Base-by-base conservation (phyloP, 2,888 invertebrate species). In the Drosophila borealis region DNA sequence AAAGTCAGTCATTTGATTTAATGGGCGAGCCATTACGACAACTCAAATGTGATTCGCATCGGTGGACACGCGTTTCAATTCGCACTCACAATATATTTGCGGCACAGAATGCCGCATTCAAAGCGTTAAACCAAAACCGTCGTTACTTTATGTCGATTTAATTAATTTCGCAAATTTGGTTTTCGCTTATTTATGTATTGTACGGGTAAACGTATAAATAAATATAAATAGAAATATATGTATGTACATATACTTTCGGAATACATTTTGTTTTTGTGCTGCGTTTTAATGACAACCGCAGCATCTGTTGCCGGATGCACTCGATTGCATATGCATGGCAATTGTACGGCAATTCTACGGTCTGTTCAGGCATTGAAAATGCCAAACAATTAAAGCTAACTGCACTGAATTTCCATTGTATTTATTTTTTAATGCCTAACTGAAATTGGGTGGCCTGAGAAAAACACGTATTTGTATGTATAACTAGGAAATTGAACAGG, bases 141-240 rank as follows among this genome's bases (percentile, higher is more conserved):
- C 76, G 50, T 74, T 83, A 74, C 81, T 79, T 74, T 68, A 61
- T 77, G 74, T 80, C 82, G 79, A 83, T 86, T 83, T 86, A 86
- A 83, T 83, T 83, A 83, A 83, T 79, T 86, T 83, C 72, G 84
- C 68, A 86, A 81, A 79, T 74, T 82, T 72, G 70, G 71, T 79
- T 76, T 69, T 80, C 71, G 68, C 69, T 83, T 79, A 82, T 80
- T 80, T 82, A 82, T 85, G 65, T 66, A 74, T 69, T 66, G 48
- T 51, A 41, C 51, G 61, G 14, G 11, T 37, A 39, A 25, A 53
- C 11, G 36, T 41, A 34, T 34, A 17, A n/a, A 19, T 33, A 45
- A 4, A 45, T 51, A 39, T 25, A 8, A 21, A 34, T n/a, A 21
- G 10, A 25, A 8, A 51, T 48, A 33, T 29, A 50, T 36, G n/a